Evolutionary conservation across 1,140 invertebrate genomes (phyloP).

Genomic region (Aphidius gifuensis): DNA sequence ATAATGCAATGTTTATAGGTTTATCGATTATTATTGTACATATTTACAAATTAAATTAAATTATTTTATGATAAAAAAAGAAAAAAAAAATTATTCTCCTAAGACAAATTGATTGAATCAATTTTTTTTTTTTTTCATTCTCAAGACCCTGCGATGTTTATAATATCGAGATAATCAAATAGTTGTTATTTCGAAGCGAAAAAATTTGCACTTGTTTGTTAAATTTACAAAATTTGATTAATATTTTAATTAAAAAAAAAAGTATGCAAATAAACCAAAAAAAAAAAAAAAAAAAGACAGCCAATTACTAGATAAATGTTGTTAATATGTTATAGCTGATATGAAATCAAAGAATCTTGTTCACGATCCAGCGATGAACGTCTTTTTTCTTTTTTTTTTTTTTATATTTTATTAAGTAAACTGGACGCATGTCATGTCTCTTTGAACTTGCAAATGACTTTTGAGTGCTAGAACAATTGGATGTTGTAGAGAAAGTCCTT

Average conservation of each 20-base stretch:
- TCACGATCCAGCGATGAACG: too few relatives aligned
- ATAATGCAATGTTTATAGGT: conserved; percentile 45
- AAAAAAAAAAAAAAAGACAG: too few relatives aligned
- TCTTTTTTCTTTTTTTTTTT: background rate
- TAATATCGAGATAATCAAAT: too few relatives aligned
- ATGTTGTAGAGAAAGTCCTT: conserved; percentile 45
- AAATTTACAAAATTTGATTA: too few relatives aligned
- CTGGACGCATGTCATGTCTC: conserved; percentile 34
- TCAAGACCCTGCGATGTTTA: background rate
- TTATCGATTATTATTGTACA: conserved; percentile 49
- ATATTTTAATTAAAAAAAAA: too few relatives aligned
- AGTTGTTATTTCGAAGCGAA: too few relatives aligned
- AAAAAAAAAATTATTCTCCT: conserved; percentile 4
- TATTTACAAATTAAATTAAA: conserved; percentile 38
- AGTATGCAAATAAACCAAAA: too few relatives aligned
- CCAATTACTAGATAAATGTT: too few relatives aligned
- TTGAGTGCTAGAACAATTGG: conserved; percentile 49
- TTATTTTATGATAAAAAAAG: background rate
- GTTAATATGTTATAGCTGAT: too few relatives aligned
- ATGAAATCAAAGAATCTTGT: too few relatives aligned
- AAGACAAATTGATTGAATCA: background rate
- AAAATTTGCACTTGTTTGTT: too few relatives aligned
- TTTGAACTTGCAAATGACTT: conserved; percentile 44
- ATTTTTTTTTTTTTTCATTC: too few relatives aligned
- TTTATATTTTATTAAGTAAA: conserved; percentile 27